Evolutionary conservation across 1,140 invertebrate species (phyloP), one percentile per base, ranked within the genome.

Genomic region (Odontomachus brunneus): DNA sequence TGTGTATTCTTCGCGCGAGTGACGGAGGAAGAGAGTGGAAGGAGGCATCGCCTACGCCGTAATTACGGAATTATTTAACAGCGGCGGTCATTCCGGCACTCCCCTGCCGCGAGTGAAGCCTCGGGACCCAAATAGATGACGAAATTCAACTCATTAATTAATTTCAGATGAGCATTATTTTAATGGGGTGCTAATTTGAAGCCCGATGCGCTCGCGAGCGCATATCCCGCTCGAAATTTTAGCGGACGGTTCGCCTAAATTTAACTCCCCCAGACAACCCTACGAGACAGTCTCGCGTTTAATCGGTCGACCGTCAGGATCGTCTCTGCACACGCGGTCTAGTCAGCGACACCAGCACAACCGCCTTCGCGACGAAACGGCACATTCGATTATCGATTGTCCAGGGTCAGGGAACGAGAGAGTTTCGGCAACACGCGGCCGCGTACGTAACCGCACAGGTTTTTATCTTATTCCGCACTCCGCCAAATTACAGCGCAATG

Each of bases 81-180:
- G 29, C 29, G 63, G 63, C 14, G 38, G 66, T 78, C 67, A 67
- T 78, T 55, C 74, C 63, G n/a, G n/a, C 11, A 22, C 22, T 78
- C 55, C 67, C 66, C 38, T 7, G 38, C 38, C 49, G 55, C 57
- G 63, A 78, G 69, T 78, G 75, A 78, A 78, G 33, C 29, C 26
- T 44, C 63, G 63, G 4, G 51, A 78, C 69, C 49, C 75, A 69
- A 78, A 78, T 78, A 78, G 75, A 57, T 22, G 22, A 38, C 19
- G 49, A 26, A 63, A 78, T 57, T 57, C 57, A 57, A 55, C 63
- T 75, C 73, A 22, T 80, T 69, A 69, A 80, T 69, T 78, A 78
- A 78, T 67, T 80, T 57, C 48, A 48, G 55, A 69, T 80, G 65
- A 49, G 60, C 51, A 55, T 80, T 80, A 80, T 80, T 69, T 69